Conservation (phyloP, 35 echinoderm and acorn worm species). For the Ophiothrix spiculata region DNA sequence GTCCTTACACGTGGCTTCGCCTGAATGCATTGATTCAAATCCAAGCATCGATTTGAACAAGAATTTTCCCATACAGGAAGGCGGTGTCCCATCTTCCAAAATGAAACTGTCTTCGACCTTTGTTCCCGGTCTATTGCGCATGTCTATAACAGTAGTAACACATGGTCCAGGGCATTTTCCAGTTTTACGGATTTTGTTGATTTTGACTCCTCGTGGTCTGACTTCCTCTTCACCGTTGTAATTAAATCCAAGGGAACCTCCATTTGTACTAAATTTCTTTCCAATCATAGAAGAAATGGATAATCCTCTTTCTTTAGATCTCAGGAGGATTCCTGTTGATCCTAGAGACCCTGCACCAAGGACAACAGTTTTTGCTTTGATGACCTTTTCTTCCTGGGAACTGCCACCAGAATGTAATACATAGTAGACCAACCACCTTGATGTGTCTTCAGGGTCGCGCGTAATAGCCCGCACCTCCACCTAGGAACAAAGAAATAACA, state of each 20-base stretch:
- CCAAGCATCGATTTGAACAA: constrained; percentile 32
- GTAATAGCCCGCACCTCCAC: constrained; percentile 46
- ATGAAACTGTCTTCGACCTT: constrained; percentile 53
- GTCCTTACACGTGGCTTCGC: background rate
- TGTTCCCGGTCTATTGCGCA: constrained; percentile 36
- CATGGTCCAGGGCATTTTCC: constrained; percentile 49
- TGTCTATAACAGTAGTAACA: constrained; percentile 51
- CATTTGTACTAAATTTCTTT: constrained; percentile 62
- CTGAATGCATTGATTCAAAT: constrained; percentile 19
- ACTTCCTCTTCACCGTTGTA: constrained; percentile 68
- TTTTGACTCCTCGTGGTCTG: constrained; percentile 30
- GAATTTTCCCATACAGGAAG: constrained; percentile 53
- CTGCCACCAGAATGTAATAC: too few relatives aligned
- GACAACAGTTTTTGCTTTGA: constrained; percentile 56
- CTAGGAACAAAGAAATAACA: constrained; percentile 31
- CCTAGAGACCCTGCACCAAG: constrained; percentile 57
- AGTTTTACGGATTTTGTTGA: background rate
- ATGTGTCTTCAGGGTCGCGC: constrained; percentile 39
- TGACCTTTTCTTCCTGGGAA: constrained; percentile 35
- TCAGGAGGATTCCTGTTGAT: constrained; percentile 63
- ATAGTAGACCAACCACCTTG: too few relatives aligned
- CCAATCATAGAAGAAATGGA: constrained; percentile 41
- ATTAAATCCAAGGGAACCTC: constrained; percentile 59
- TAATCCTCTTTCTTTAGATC: constrained; percentile 34
- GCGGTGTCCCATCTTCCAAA: constrained; percentile 72